Evolutionary conservation across 2,797 vertebrate species (phyloP).

Genomic region (Gymnoscopelus braueri): DNA sequence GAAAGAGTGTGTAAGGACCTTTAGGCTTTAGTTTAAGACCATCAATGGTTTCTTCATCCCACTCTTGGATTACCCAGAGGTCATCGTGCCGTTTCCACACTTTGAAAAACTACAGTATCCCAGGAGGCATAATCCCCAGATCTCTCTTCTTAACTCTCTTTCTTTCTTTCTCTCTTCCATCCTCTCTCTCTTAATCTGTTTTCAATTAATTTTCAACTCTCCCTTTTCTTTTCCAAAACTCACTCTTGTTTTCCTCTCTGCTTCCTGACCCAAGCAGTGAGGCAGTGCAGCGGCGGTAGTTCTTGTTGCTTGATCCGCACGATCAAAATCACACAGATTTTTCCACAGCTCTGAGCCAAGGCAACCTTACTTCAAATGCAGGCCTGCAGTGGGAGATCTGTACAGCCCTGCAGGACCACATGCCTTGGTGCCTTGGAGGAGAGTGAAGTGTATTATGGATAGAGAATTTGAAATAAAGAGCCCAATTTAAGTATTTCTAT

Average conservation of each 20-base stretch:
- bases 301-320: conserved; percentile 50
- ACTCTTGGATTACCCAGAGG: conserved; percentile 16
- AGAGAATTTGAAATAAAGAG: conserved; percentile 12
- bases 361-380: conserved; percentile 52
- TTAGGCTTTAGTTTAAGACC: conserved; percentile 40
- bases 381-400: conserved; percentile 32
- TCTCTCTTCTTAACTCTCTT: conserved; percentile 12
- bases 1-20: background rate
- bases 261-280: conserved; percentile 56
- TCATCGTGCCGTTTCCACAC: conserved; percentile 15
- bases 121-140: background rate
- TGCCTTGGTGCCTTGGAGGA: conserved; percentile 34
- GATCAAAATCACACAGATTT: conserved; percentile 71
- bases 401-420: conserved; percentile 45
- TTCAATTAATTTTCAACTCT: conserved; percentile 51
- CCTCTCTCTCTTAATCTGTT: conserved; percentile 33
- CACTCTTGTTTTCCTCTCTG: conserved; percentile 38
- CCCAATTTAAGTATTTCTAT: conserved; percentile 19
- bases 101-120: background rate
- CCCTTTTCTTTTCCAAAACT: conserved; percentile 3
- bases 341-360: conserved; percentile 72
- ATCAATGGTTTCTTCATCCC: conserved; percentile 40
- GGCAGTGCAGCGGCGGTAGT: conserved; percentile 46
- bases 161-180: conserved; percentile 1
- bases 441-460: conserved; percentile 18